phyloP scores from a whole-genome alignment of 2,888 invertebrate species.

The Aradus depressus region DNA sequence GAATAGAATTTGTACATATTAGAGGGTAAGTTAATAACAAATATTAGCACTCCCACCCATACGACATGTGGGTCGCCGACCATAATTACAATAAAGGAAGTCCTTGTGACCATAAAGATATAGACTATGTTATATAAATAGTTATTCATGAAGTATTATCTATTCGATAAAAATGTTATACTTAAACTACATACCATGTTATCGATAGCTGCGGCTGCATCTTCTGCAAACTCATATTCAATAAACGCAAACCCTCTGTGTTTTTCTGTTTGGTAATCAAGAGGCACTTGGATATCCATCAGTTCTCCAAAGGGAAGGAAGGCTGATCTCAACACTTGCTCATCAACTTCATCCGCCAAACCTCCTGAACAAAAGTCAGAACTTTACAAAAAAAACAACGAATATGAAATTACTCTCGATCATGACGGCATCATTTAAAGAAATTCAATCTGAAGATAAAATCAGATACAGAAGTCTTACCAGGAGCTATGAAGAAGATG shows the following conservation, averaged over 20 bases:
- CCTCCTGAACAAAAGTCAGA: conserved; percentile 44
- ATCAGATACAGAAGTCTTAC: background rate
- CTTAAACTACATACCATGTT: too few relatives aligned
- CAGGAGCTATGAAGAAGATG: background rate
- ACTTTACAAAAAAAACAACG: conserved; percentile 1
- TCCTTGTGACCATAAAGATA: too few relatives aligned
- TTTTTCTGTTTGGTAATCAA: conserved; percentile 95
- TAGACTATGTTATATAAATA: too few relatives aligned
- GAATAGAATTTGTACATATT: too few relatives aligned
- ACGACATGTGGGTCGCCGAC: too few relatives aligned
- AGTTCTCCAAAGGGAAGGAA: conserved; percentile 98
- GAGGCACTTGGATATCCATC: conserved; percentile 93
- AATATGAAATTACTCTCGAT: too few relatives aligned
- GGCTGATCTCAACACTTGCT: conserved; percentile 88
- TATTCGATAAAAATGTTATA: too few relatives aligned
- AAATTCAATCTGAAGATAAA: background rate
- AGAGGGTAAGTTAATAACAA: too few relatives aligned
- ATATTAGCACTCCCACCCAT: too few relatives aligned
- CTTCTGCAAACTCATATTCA: conserved; percentile 93
- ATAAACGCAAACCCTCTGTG: conserved; percentile 98
- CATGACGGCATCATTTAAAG: too few relatives aligned
- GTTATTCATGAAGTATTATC: too few relatives aligned
- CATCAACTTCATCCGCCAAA: conserved; percentile 88
- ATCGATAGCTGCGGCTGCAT: conserved; percentile 97
- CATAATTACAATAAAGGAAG: too few relatives aligned